Percentiles rank a stretch among this genome's conserved stretches.
These are phyloP conservation scores for Brachionus manjavacas DNA, from an alignment of 1,140 invertebrate genomes.

Conservation along the genomic window DNA sequence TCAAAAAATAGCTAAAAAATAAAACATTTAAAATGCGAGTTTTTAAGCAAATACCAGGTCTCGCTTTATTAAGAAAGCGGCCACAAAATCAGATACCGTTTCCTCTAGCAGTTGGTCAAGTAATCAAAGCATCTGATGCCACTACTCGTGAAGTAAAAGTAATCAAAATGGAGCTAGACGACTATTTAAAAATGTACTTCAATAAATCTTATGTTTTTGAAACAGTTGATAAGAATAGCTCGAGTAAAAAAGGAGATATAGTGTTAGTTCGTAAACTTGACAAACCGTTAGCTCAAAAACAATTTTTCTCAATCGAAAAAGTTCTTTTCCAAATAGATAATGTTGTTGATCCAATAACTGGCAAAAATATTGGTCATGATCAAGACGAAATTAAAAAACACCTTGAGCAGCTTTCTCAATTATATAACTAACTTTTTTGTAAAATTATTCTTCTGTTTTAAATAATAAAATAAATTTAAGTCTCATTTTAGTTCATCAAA, in stretches of 20 bases:
- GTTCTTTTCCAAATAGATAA: slow-evolving; percentile 22
- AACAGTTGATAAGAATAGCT: neutral
- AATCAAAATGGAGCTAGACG: slow-evolving; percentile 34
- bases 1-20: neutral
- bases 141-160: slow-evolving; percentile 27
- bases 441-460: neutral
- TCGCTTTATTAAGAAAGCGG: neutral
- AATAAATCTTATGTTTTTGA: slow-evolving; percentile 31
- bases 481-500: no score
- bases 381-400: slow-evolving; percentile 16
- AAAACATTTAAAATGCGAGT: slow-evolving; percentile 31
- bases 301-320: slow-evolving; percentile 21
- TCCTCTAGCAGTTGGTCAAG: slow-evolving; percentile 25
- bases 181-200: slow-evolving; percentile 41
- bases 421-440: neutral
- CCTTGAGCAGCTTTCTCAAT: neutral
- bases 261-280: slow-evolving; percentile 20
- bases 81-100: slow-evolving; percentile 1
- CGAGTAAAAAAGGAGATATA: slow-evolving; percentile 38
- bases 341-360: slow-evolving; percentile 35
- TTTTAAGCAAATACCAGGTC: neutral
- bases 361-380: neutral
- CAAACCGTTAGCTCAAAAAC: slow-evolving; percentile 25
- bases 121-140: neutral
- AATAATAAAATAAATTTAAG: neutral